Evolutionary conservation across 2,113 vertebrate genomes (phyloP), one percentile per base, ranked within the genome.

Genomic region (Pedetes capensis): DNA sequence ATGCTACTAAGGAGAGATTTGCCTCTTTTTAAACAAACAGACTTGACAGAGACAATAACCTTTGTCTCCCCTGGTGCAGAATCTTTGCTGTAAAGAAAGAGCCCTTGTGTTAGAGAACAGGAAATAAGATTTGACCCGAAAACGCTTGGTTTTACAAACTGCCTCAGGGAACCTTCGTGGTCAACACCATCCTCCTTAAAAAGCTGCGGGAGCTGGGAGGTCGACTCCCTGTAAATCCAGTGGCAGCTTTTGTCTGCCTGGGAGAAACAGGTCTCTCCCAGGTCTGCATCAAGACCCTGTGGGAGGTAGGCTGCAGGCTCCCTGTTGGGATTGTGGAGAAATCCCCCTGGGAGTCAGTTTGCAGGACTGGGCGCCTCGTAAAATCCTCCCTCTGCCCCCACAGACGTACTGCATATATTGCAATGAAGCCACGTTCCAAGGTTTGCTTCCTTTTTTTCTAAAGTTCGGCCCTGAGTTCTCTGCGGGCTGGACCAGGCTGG

Each of bases 1-100:
- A 57, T 74, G 29, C 74, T 64, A 51, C n/a, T 7, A 1, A n/a
- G 44, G 79, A 59, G 75, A 61, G 6, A 42, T n/a, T 39, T 23
- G 53, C 66, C 44, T 61, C 37, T 55, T 53, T 86, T 74, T 22
- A 89, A 72, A 64, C 59, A 75, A 66, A 89, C 9, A 49, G 39
- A 82, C 76, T 23, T n/a, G 37, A 83, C 8, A 66, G 69, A 81
- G 61, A 93, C 69, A 78, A 86, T 42, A 63, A 88, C 10, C 63
- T 90, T 69, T 68, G 51, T 91, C 94, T 82, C 76, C 69, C 10
- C 29, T 53, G n/a, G 57, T 61, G 64, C 63, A 39, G 68, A 76
- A 79, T 39, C 78, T 83, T 32, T 47, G 32, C 22, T 63, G n/a
- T 55, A 93, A 95, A 94, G 92, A 96, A 94, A 94, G 95, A 82